Evolutionary conservation across 2,113 vertebrate species (phyloP).

Genomic region (Microcebus tavaratra): DNA sequence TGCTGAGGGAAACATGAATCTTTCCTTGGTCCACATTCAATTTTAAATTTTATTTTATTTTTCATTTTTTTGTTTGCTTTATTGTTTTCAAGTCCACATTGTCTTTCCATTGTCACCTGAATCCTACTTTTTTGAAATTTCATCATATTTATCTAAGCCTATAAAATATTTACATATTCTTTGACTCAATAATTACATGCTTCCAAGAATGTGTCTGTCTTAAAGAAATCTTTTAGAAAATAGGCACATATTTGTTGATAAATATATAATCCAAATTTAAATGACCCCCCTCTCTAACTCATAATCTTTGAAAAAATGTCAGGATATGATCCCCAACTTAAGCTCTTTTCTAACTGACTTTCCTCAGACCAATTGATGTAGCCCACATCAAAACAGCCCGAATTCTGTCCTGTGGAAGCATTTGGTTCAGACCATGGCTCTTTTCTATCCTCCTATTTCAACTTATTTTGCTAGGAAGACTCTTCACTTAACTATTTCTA

Average conservation of each 20-base stretch:
- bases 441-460: neutral
- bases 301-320: neutral
- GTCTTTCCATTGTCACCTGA: neutral
- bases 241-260: neutral
- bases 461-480: neutral
- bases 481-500: neutral
- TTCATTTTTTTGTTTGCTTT: neutral
- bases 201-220: neutral
- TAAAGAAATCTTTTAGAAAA: neutral
- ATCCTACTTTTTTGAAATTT: neutral
- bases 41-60: neutral
- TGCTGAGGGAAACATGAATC: neutral
- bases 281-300: neutral
- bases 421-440: neutral
- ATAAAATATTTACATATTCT: neutral
- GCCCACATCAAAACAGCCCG: neutral
- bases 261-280: neutral
- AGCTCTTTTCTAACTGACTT: neutral
- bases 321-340: neutral
- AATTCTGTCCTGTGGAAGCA: neutral
- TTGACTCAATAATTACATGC: neutral
- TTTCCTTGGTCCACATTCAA: neutral
- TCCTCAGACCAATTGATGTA: neutral
- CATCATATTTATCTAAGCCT: neutral
- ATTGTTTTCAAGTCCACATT: slow-evolving; percentile 1